Conservation (phyloP, 2,113 vertebrate genomes). For the Python bivittatus region DNA sequence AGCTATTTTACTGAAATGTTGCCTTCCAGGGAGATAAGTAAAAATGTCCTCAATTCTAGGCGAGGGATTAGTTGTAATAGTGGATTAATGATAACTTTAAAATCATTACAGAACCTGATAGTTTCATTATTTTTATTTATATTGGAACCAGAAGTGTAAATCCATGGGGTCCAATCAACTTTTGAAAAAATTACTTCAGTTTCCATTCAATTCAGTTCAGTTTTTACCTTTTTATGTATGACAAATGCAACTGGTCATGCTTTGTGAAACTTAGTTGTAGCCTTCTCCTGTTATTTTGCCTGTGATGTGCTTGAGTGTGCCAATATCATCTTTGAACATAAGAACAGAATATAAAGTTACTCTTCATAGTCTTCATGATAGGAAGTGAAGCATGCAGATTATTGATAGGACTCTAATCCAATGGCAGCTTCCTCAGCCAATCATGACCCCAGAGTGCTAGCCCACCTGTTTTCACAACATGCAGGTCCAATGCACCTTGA, state of each 20-base stretch:
- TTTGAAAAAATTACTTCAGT: neutral
- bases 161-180: neutral
- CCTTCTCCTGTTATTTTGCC: neutral
- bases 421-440: neutral
- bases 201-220: neutral
- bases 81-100: no score
- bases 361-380: neutral
- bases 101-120: neutral
- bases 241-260: neutral
- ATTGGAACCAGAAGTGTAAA: neutral
- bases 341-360: neutral
- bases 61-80: no score
- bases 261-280: neutral
- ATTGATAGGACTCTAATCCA: neutral
- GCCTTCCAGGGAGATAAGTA: no score
- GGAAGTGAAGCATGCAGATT: neutral
- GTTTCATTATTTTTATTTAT: neutral
- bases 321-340: neutral
- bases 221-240: neutral
- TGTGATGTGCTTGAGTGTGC: neutral
- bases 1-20: no score
- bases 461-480: neutral
- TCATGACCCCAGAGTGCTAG: neutral
- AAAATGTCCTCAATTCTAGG: no score
- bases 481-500: neutral